Evolutionary conservation across 2,888 invertebrate species (phyloP).

Genomic region (Lysandra coridon): DNA sequence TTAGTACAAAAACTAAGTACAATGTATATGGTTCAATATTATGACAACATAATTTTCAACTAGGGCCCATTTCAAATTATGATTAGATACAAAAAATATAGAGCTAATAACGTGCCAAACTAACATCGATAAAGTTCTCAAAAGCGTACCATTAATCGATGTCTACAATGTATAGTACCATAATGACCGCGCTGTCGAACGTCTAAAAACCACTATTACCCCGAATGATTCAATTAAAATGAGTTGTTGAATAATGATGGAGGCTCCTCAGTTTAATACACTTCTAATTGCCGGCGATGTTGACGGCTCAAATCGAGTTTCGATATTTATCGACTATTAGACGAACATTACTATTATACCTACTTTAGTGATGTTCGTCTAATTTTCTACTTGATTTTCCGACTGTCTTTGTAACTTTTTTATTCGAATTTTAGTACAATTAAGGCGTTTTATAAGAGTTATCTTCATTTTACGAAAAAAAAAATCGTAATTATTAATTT

Average conservation of each 20-base stretch:
- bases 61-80: neutral
- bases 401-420: neutral
- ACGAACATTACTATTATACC: conserved; percentile 16
- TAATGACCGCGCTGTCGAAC: conserved; percentile 71
- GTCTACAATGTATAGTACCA: conserved; percentile 51
- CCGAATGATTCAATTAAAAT: conserved; percentile 74
- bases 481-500: too few relatives aligned
- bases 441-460: neutral
- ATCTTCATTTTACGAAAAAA: too few relatives aligned
- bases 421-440: neutral
- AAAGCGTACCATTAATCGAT: conserved; percentile 55
- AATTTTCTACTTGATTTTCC: neutral
- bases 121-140: conserved; percentile 38
- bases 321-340: conserved; percentile 36
- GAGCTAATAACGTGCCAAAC: conserved; percentile 36
- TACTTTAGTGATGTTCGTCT: too few relatives aligned
- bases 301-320: conserved; percentile 34
- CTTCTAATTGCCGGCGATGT: conserved; percentile 36
- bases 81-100: neutral
- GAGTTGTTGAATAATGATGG: conserved; percentile 64
- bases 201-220: conserved; percentile 68
- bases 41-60: conserved; percentile 3
- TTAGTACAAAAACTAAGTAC: neutral
- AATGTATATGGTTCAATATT: too few relatives aligned
- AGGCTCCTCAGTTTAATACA: conserved; percentile 45